Base-by-base conservation (phyloP, 1,140 invertebrate species). In the Mycetomoellerius zeteki region DNA sequence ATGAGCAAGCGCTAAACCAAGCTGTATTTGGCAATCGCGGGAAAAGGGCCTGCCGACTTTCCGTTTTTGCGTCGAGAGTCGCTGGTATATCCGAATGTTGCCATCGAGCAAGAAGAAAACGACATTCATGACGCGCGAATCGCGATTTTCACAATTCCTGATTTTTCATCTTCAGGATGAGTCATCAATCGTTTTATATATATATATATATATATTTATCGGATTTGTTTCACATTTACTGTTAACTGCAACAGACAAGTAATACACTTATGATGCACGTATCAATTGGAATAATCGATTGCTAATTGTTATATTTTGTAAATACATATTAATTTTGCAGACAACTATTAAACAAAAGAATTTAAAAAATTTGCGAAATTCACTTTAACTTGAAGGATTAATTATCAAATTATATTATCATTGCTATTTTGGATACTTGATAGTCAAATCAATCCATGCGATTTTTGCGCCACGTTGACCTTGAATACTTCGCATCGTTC, bases 51-150 rank as follows among this genome's bases (percentile, higher is more conserved):
- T 60, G 71, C 65, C 54, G 77, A 87, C 77, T 86, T 85, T 72
- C 86, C 67, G 82, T 92, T 92, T 92, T 91, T 88, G 33, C 56
- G 50, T 81, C 84, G 76, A 88, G 67, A 75, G 64, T 75, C 47
- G 64, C 88, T 87, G 71, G 54, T 50, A 33, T 19, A 52, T 67
- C 76, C 62, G 21, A 87, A 89, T 75, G 88, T 67, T 71, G 62
- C 78, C 50, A 82, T 65, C 73, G 65, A 43, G 33, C 43, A 27
- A 56, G 80, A 76, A 90, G 78, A 85, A 86, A 62, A 14, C 52
- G 37, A n/a, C 85, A 52, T 62, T 88, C 14, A 12, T 64, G 82
- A 62, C 56, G 21, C 1, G 30, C 43, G 52, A 69, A 72, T 67
- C 43, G 62, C 64, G 10, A 58, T 19, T 54, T 54, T n/a, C 56